phyloP scores from a whole-genome alignment of 2,888 invertebrate genomes.

The Coenonympha arcania region DNA sequence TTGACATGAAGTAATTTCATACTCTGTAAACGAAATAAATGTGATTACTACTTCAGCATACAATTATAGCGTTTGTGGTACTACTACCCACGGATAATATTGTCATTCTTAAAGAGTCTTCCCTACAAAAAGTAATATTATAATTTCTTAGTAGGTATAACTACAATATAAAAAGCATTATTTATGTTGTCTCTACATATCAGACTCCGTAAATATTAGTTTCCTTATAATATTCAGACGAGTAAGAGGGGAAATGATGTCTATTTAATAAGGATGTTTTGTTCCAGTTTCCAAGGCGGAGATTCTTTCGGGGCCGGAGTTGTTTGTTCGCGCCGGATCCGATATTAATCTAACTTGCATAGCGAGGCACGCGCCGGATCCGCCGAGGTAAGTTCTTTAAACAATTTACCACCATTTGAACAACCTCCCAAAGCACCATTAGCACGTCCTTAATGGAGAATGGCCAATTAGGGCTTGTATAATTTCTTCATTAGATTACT shows the following conservation, averaged over 20 bases:
- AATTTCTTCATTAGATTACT: too few relatives aligned
- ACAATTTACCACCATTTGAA: neutral
- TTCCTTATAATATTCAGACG: neutral
- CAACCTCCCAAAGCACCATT: too few relatives aligned
- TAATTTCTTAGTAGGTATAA: neutral
- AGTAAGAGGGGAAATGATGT: constrained; percentile 4
- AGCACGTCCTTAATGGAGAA: too few relatives aligned
- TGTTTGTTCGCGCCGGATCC: constrained; percentile 90
- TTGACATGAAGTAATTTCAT: too few relatives aligned
- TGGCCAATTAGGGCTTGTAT: too few relatives aligned
- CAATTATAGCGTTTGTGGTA: too few relatives aligned
- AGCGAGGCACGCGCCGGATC: constrained; percentile 86
- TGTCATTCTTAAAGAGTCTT: too few relatives aligned
- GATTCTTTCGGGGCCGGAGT: constrained; percentile 87
- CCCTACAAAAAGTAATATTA: too few relatives aligned
- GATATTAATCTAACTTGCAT: constrained; percentile 93
- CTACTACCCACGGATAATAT: too few relatives aligned
- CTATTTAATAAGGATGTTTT: constrained; percentile 28
- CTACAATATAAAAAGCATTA: neutral
- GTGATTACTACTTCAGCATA: too few relatives aligned
- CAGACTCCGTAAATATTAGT: neutral
- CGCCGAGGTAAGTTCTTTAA: constrained; percentile 79
- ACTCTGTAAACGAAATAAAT: too few relatives aligned
- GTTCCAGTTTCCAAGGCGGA: constrained; percentile 88
- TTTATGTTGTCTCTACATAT: too few relatives aligned